A percentile compares a stretch with the other conserved stretches of the same genome.
phyloP scores from a whole-genome alignment of 35 echinoderm and acorn worm species.

The Hemicentrotus pulcherrimus region DNA sequence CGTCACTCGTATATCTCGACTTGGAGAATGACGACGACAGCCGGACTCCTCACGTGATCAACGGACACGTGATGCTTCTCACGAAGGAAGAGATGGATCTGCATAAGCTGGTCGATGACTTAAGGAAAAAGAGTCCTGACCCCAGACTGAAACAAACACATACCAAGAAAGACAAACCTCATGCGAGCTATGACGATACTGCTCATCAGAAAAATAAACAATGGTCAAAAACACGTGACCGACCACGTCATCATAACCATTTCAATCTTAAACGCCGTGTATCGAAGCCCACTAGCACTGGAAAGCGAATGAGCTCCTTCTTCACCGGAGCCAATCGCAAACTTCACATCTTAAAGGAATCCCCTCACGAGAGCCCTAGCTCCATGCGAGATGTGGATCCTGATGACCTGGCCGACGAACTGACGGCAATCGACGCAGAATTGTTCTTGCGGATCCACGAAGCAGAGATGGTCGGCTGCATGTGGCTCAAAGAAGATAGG shows the following conservation, averaged over 20 bases:
- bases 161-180: not conserved
- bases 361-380: not conserved
- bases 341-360: not conserved
- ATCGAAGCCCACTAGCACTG: not conserved
- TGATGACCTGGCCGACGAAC: slow-evolving; percentile 67
- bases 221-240: not conserved
- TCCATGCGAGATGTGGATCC: slow-evolving; percentile 55
- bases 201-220: not conserved
- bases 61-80: slow-evolving; percentile 88
- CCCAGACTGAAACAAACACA: not conserved
- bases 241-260: not conserved
- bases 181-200: not conserved
- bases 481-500: slow-evolving; percentile 75
- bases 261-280: not conserved
- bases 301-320: not conserved
- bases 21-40: slow-evolving; percentile 63
- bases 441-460: slow-evolving; percentile 82
- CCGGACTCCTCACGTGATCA: slow-evolving; percentile 69
- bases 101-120: slow-evolving; percentile 46
- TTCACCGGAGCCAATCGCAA: not conserved
- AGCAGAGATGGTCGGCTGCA: slow-evolving; percentile 81
- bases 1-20: slow-evolving; percentile 67
- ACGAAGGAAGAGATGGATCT: slow-evolving; percentile 56
- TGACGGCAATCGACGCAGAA: slow-evolving; percentile 74
- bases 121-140: not conserved